These are phyloP conservation scores for Glossophaga mutica DNA, from an alignment of 2,797 vertebrate species.

Conservation along the genomic window DNA sequence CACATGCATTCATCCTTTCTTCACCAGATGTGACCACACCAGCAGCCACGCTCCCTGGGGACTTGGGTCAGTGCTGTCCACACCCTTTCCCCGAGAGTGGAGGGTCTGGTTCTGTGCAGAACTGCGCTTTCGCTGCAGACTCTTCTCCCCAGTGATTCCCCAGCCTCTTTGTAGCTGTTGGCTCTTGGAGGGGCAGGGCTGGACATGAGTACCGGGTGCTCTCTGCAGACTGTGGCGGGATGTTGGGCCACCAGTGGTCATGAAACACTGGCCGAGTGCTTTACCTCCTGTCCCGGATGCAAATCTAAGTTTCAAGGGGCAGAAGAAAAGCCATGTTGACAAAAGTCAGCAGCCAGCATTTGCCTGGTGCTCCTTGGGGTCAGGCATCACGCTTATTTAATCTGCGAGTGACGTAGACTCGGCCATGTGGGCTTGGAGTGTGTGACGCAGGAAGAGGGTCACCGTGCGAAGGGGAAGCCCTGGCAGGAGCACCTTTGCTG, in stretches of 20 bases:
- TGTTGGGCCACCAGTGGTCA: background rate
- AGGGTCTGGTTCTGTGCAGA: background rate
- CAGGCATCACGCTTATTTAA: background rate
- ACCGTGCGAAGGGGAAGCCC: too few relatives aligned
- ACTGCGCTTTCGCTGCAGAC: background rate
- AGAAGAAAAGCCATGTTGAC: background rate
- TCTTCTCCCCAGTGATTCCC: background rate
- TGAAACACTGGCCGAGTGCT: background rate
- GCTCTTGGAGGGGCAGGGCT: fast-evolving
- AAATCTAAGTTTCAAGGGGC: background rate
- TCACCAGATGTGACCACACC: background rate
- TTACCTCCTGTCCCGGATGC: background rate
- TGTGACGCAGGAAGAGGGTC: background rate
- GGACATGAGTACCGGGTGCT: background rate
- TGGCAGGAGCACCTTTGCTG: background rate
- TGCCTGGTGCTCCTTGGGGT: background rate
- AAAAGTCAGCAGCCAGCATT: background rate
- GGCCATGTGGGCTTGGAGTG: background rate
- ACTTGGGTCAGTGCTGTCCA: background rate
- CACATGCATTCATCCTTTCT: background rate
- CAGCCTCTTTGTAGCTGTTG: background rate
- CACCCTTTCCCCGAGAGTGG: background rate
- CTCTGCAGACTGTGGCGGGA: background rate
- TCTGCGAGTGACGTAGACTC: background rate
- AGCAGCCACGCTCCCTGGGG: background rate